These are phyloP conservation scores for Calephelis virginiensis DNA, from an alignment of 1,140 invertebrate genomes.

Conservation along the genomic window DNA sequence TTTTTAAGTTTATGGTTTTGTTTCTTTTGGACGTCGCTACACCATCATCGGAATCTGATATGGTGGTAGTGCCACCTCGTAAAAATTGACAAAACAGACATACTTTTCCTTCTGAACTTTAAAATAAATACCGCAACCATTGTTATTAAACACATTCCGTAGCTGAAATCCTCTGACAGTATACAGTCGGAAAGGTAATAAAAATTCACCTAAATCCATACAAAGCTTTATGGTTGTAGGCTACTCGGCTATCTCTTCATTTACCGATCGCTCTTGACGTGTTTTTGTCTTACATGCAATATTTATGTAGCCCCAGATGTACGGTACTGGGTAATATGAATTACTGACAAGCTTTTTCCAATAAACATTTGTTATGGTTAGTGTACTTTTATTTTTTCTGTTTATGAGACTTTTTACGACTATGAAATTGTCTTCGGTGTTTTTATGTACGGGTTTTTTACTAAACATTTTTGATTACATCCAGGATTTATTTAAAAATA, in stretches of 20 bases:
- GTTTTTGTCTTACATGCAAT: conserved; percentile 15
- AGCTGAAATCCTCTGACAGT: background rate
- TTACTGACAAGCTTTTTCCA: conserved; percentile 16
- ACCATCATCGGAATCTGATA: too few species aligned
- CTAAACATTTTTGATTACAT: too few species aligned
- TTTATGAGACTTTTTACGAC: conserved; percentile 3
- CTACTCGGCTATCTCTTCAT: conserved; percentile 5
- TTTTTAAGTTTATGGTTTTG: too few species aligned
- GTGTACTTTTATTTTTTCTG: background rate
- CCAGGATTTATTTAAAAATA: too few species aligned
- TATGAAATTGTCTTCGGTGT: background rate
- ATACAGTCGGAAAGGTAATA: background rate
- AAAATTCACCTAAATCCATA: background rate
- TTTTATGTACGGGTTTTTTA: too few species aligned
- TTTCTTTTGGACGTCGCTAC: too few species aligned
- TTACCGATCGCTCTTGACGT: background rate
- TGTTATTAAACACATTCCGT: background rate
- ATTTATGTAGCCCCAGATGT: conserved; percentile 14
- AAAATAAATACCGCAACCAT: too few species aligned
- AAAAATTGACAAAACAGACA: too few species aligned
- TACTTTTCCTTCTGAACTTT: too few species aligned
- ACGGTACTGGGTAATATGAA: background rate
- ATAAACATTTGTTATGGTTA: conserved; percentile 10
- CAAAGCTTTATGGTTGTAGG: conserved; percentile 1
- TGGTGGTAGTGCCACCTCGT: too few species aligned